These are phyloP conservation scores for Scolopax bukidnonensis DNA, from an alignment of 2,797 vertebrate genomes.

Conservation along the genomic window DNA sequence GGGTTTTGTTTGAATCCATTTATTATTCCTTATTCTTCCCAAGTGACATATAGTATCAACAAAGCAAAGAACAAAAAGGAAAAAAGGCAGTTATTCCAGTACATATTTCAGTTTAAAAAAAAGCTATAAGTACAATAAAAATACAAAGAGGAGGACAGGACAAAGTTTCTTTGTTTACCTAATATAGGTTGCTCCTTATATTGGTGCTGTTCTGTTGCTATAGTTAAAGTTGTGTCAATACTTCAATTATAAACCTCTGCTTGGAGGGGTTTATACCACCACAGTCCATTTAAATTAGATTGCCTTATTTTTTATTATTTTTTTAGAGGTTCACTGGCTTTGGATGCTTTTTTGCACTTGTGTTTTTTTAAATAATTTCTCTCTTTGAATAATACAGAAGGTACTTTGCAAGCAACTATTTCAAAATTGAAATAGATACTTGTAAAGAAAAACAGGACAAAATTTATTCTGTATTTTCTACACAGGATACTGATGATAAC, in stretches of 20 bases:
- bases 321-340: conserved; percentile 70
- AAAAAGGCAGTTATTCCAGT: conserved; percentile 43
- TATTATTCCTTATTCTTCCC: background rate
- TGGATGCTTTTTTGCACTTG: conserved; percentile 74
- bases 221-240: conserved; percentile 80
- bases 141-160: conserved; percentile 41
- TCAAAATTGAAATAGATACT: conserved; percentile 15
- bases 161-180: conserved; percentile 19
- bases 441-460: background rate
- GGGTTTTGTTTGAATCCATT: background rate
- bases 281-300: background rate
- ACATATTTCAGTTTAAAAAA: conserved; percentile 2
- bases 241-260: conserved; percentile 78
- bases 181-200: conserved; percentile 38
- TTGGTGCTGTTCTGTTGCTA: conserved; percentile 76
- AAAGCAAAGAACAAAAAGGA: conserved; percentile 5
- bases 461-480: background rate
- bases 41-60: background rate
- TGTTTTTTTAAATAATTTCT: background rate
- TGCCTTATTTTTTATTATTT: background rate
- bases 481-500: background rate
- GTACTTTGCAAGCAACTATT: background rate
- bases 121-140: conserved; percentile 20
- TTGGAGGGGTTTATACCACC: conserved; percentile 2
- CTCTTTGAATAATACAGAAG: background rate